Evolutionary conservation across 2,113 vertebrate genomes (phyloP).

Genomic region (Cyanistes caeruleus): DNA sequence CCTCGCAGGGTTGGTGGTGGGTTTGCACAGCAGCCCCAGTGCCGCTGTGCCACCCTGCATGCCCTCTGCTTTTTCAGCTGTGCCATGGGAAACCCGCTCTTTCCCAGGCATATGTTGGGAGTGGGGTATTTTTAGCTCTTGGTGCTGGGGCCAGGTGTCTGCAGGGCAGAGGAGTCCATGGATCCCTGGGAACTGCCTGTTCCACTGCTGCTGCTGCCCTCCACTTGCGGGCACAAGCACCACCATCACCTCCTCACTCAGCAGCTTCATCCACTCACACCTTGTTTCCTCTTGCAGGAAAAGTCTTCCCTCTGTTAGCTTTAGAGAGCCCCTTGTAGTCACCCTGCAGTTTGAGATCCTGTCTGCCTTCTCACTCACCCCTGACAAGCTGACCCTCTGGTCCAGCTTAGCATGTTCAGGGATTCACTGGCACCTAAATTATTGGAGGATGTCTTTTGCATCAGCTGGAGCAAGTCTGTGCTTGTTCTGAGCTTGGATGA

Average conservation of each 20-base stretch:
- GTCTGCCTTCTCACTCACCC: rapidly evolving
- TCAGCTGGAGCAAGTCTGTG: neutral
- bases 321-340: neutral
- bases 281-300: neutral
- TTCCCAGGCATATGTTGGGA: neutral
- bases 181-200: neutral
- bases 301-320: neutral
- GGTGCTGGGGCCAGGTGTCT: rapidly evolving
- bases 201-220: slow-evolving; percentile 13
- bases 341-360: neutral
- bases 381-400: neutral
- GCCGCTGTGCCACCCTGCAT: neutral
- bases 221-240: neutral
- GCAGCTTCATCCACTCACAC: neutral
- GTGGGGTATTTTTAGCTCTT: neutral
- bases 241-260: neutral
- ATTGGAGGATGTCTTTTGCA: neutral
- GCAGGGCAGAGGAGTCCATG: neutral
- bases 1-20: neutral
- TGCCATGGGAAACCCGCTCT: neutral
- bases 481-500: neutral
- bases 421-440: neutral
- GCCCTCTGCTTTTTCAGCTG: neutral
- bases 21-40: neutral
- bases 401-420: neutral